phyloP scores from a whole-genome alignment of 2,888 invertebrate species.

The Ramazzottius varieornatus region DNA sequence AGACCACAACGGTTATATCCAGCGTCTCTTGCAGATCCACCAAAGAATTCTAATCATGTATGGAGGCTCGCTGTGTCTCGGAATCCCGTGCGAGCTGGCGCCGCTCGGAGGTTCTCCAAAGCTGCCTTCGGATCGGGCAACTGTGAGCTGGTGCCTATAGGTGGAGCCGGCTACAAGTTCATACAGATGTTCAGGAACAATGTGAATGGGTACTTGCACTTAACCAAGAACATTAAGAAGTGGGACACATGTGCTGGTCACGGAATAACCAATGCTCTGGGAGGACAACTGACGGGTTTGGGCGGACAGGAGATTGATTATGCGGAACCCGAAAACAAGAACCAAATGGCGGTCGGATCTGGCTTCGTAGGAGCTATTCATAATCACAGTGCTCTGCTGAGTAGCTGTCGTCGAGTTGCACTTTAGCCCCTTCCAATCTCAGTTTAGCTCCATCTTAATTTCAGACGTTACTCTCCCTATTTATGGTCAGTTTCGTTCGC shows the following conservation, averaged over 20 bases:
- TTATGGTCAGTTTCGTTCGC: too few relatives aligned
- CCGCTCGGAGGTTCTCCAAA: not conserved
- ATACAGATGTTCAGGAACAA: not conserved
- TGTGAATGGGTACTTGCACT: not conserved
- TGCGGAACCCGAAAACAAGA: not conserved
- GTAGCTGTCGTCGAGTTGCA: not conserved
- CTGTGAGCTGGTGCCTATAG: not conserved
- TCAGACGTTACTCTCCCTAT: too few relatives aligned
- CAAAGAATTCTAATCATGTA: too few relatives aligned
- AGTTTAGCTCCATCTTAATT: too few relatives aligned
- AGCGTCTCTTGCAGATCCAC: too few relatives aligned
- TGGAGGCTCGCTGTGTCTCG: not conserved
- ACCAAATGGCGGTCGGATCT: not conserved
- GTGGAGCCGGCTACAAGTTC: constrained; percentile 2
- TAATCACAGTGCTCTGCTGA: not conserved
- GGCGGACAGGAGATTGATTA: not conserved
- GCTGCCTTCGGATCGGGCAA: not conserved
- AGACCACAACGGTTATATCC: too few relatives aligned
- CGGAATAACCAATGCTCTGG: not conserved
- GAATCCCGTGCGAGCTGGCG: not conserved
- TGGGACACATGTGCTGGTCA: not conserved
- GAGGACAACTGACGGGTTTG: not conserved
- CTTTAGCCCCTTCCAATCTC: too few relatives aligned
- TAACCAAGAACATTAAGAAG: not conserved
- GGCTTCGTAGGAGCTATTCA: not conserved